phyloP scores from a whole-genome alignment of 2,888 invertebrate genomes.

The Horisme vitalbata region DNA sequence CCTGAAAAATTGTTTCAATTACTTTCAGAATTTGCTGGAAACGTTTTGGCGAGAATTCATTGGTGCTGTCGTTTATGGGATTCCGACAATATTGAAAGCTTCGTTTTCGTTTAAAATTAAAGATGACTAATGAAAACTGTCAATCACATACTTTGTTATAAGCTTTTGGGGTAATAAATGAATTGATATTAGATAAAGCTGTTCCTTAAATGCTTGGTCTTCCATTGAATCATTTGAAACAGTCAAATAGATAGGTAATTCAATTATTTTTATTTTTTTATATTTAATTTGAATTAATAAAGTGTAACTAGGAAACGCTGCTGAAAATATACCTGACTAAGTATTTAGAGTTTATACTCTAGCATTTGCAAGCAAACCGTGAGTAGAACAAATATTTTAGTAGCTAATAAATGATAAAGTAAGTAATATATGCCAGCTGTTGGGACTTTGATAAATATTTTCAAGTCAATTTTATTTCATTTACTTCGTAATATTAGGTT shows the following conservation, averaged over 20 bases:
- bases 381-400: no score
- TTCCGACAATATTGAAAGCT: slow-evolving; percentile 49
- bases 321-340: no score
- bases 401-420: no score
- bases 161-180: slow-evolving; percentile 29
- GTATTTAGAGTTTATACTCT: no score
- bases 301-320: no score
- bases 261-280: no score
- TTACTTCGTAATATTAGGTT: slow-evolving; percentile 48
- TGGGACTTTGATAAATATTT: background rate
- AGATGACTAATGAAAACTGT: slow-evolving; percentile 58
- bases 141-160: slow-evolving; percentile 48
- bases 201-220: no score
- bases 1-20: slow-evolving; percentile 34
- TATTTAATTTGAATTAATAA: no score
- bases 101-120: slow-evolving; percentile 55
- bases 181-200: slow-evolving; percentile 3
- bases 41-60: slow-evolving; percentile 31
- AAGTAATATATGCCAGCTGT: no score
- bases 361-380: no score
- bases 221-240: no score
- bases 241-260: no score
- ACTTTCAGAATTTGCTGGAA: slow-evolving; percentile 30
- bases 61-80: slow-evolving; percentile 38
- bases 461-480: slow-evolving; percentile 12